Percentiles rank a stretch among this genome's conserved stretches.
Evolutionary conservation across 2,888 invertebrate genomes (phyloP).

Genomic region (Tenthredo notha): DNA sequence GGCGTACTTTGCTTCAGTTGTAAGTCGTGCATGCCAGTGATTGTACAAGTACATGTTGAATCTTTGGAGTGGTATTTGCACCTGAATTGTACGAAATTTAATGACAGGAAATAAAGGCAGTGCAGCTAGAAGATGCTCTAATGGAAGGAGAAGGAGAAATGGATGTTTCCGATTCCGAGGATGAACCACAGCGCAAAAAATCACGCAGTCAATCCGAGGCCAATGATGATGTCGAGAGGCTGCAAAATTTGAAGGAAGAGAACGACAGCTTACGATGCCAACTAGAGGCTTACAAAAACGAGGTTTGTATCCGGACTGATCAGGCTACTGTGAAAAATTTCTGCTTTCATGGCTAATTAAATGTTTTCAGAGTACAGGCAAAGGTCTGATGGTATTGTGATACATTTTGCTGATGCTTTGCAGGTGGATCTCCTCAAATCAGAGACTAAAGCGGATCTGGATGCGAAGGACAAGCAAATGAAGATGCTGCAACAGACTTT

Average conservation of each 20-base stretch:
- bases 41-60: constrained; percentile 28
- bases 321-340: not conserved
- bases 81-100: constrained; percentile 45
- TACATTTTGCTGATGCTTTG: not conserved
- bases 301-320: constrained; percentile 76
- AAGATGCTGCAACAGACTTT: constrained; percentile 85
- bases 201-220: constrained; percentile 66
- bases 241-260: constrained; percentile 84
- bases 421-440: constrained; percentile 90
- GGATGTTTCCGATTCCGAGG: constrained; percentile 91
- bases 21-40: constrained; percentile 47
- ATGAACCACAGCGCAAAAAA: constrained; percentile 78
- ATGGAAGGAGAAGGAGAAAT: constrained; percentile 90
- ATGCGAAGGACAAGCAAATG: constrained; percentile 92
- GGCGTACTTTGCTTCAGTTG: constrained; percentile 20
- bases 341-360: not conserved
- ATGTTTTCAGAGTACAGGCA: not conserved
- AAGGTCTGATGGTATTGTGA: not conserved
- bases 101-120: constrained; percentile 84
- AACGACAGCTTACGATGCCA: constrained; percentile 95
- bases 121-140: constrained; percentile 84
- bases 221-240: constrained; percentile 70
- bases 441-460: constrained; percentile 88
- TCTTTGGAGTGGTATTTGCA: not conserved
- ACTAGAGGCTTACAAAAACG: constrained; percentile 96